Evolutionary conservation across 2,888 invertebrate species (phyloP).

Genomic region (Globia sparganii): DNA sequence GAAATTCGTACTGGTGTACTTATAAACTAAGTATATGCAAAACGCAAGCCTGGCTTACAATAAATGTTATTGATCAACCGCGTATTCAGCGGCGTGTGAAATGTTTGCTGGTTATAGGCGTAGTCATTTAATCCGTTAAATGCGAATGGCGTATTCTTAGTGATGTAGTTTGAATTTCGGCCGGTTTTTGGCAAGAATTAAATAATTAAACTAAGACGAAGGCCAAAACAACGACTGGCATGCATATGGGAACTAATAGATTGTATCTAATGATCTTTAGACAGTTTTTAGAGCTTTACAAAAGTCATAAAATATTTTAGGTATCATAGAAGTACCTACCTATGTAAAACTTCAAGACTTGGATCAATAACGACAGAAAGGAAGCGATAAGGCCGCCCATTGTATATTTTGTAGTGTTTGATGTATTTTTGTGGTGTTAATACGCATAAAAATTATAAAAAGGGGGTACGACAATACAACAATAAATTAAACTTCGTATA

Average conservation of each 20-base stretch:
- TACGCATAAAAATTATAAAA: too few species aligned
- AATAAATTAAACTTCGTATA: too few species aligned
- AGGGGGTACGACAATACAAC: too few species aligned
- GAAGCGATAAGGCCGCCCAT: background rate
- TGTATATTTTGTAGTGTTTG: background rate
- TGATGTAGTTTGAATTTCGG: conserved; percentile 7
- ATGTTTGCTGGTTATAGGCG: conserved; percentile 22
- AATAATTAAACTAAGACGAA: background rate
- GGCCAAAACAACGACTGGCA: background rate
- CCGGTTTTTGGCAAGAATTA: background rate
- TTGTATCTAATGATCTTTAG: background rate
- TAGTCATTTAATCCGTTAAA: conserved; percentile 38
- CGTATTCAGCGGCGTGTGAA: conserved; percentile 24
- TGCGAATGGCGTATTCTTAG: conserved; percentile 28
- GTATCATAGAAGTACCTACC: background rate
- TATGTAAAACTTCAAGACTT: background rate
- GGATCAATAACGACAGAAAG: background rate
- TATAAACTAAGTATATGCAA: too few species aligned
- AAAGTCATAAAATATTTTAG: background rate
- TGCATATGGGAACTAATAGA: background rate
- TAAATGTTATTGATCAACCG: conserved; percentile 42
- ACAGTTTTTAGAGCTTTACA: background rate
- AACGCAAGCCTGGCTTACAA: conserved; percentile 22
- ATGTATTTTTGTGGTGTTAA: background rate
- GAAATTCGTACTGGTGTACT: too few species aligned